Conservation (phyloP, 2,888 invertebrate species). For the Synanthedon formicaeformis region DNA sequence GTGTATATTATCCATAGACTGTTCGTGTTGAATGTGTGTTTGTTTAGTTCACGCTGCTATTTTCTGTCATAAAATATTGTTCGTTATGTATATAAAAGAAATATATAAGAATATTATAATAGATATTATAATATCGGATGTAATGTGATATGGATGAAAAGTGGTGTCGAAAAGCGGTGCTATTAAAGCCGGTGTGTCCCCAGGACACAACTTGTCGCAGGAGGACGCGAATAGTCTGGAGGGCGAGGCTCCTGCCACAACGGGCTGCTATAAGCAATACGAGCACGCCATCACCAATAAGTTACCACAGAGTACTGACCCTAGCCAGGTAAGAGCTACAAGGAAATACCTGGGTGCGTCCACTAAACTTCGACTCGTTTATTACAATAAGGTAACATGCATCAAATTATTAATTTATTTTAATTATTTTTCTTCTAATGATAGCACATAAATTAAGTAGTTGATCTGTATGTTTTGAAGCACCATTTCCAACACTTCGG, state of each 20-base stretch:
- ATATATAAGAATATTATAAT: background rate
- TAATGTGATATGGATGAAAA: background rate
- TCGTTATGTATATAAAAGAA: background rate
- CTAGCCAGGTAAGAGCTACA: slow-evolving; percentile 43
- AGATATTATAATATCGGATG: background rate
- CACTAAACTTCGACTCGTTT: slow-evolving; percentile 2
- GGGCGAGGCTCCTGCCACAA: slow-evolving; percentile 79
- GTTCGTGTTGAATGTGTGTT: slow-evolving; percentile 63
- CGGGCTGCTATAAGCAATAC: slow-evolving; percentile 83
- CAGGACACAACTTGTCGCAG: slow-evolving; percentile 94
- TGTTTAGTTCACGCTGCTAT: slow-evolving; percentile 55
- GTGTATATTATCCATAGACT: slow-evolving; percentile 38
- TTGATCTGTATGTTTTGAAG: too few species aligned
- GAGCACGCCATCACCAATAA: slow-evolving; percentile 73
- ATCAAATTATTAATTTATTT: slow-evolving; percentile 1
- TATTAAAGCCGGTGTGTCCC: slow-evolving; percentile 33
- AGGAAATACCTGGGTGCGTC: slow-evolving; percentile 29
- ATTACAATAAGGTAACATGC: slow-evolving; percentile 1
- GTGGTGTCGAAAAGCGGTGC: background rate
- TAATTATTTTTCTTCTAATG: too few species aligned
- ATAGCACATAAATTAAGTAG: too few species aligned
- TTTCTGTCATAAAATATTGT: slow-evolving; percentile 13
- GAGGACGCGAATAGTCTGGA: slow-evolving; percentile 88
- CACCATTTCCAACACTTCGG: too few species aligned
- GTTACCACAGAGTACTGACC: slow-evolving; percentile 45